These are phyloP conservation scores for Drosophila pullipes DNA, from an alignment of 2,888 invertebrate species.

Conservation along the genomic window DNA sequence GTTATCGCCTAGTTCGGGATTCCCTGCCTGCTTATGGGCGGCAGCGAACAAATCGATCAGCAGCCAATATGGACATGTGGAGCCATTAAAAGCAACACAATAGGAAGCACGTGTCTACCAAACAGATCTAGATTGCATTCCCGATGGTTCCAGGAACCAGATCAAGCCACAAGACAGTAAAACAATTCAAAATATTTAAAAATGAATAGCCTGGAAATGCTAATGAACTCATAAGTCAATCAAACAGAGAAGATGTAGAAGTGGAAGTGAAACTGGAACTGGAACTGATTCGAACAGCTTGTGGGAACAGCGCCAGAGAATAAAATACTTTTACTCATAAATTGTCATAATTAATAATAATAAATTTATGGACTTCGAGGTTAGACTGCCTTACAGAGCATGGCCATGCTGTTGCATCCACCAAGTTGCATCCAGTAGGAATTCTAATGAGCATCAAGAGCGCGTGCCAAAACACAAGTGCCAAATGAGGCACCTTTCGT, in stretches of 20 bases:
- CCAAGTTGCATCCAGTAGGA: constrained; percentile 33
- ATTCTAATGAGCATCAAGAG: constrained; percentile 70
- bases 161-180: neutral
- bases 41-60: constrained; percentile 68
- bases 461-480: constrained; percentile 71
- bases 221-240: constrained; percentile 64
- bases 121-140: constrained; percentile 5
- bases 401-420: constrained; percentile 36
- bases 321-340: constrained; percentile 73
- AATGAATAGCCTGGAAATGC: constrained; percentile 41
- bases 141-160: constrained; percentile 36
- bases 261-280: constrained; percentile 15
- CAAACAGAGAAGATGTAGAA: constrained; percentile 1
- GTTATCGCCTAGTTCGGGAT: constrained; percentile 36
- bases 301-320: constrained; percentile 28
- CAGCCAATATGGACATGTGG: constrained; percentile 61
- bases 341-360: constrained; percentile 80
- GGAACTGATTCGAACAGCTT: constrained; percentile 31
- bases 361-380: constrained; percentile 62
- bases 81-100: constrained; percentile 52
- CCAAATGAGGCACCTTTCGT: constrained; percentile 62
- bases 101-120: constrained; percentile 50
- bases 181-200: constrained; percentile 45
- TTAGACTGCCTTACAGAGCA: constrained; percentile 51
- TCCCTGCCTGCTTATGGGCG: constrained; percentile 51